Percentiles rank a stretch among this genome's conserved stretches.
phyloP scores from a whole-genome alignment of 2,113 vertebrate species.

The Isichthys henryi region DNA sequence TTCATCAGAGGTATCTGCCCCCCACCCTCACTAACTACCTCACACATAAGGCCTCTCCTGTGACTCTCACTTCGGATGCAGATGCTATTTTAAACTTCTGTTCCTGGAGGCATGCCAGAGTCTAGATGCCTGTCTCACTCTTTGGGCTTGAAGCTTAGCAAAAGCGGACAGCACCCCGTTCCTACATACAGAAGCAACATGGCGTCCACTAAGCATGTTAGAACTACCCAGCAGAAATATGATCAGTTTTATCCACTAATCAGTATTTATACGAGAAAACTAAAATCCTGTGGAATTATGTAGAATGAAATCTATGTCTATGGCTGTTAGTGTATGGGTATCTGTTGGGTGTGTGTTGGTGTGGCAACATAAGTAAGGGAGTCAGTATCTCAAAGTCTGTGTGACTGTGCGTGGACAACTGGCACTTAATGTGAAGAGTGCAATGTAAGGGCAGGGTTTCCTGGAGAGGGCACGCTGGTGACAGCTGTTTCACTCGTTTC shows the following conservation, averaged over 20 bases:
- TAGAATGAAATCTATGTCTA: neutral
- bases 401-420: neutral
- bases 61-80: constrained; percentile 13
- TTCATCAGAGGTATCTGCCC: neutral
- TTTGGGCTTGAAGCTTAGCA: neutral
- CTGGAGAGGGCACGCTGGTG: neutral
- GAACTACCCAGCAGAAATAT: neutral
- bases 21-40: neutral
- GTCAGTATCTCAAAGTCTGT: neutral
- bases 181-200: neutral
- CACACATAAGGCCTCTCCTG: neutral
- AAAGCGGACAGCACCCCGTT: neutral
- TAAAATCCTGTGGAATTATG: neutral
- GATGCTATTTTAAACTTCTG: constrained; percentile 20
- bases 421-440: neutral
- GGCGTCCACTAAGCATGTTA: neutral
- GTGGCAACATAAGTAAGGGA: neutral
- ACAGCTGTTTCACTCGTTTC: neutral
- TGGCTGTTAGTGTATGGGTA: neutral
- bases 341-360: neutral
- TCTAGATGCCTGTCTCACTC: constrained; percentile 17
- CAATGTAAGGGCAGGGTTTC: neutral
- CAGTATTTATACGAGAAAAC: neutral
- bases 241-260: neutral
- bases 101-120: constrained; percentile 15